A percentile compares a stretch with the other conserved stretches of the same genome.
These are phyloP conservation scores for Dinocampus coccinellae DNA, from an alignment of 2,888 invertebrate species.

Conservation along the genomic window DNA sequence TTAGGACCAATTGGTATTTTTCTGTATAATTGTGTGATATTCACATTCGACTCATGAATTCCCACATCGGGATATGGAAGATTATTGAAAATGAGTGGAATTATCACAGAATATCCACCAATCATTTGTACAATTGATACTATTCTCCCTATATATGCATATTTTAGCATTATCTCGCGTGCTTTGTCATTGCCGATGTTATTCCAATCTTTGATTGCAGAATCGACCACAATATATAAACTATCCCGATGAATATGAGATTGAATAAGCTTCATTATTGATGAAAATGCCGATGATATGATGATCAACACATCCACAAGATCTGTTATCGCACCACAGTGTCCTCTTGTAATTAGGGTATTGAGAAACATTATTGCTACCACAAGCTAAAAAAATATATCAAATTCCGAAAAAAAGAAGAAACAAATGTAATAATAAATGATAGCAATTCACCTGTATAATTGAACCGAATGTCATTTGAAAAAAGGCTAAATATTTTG, in stretches of 20 bases:
- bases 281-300: background rate
- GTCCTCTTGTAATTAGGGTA: too few relatives aligned
- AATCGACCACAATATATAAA: constrained; percentile 24
- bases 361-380: background rate
- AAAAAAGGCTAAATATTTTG: constrained; percentile 10
- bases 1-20: constrained; percentile 35
- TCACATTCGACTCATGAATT: background rate
- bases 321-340: too few relatives aligned
- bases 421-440: background rate
- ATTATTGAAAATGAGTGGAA: constrained; percentile 19
- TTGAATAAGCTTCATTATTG: constrained; percentile 1
- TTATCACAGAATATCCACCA: constrained; percentile 9
- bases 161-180: constrained; percentile 21
- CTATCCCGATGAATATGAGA: constrained; percentile 11
- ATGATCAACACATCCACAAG: background rate
- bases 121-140: constrained; percentile 34
- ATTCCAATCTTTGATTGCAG: constrained; percentile 37
- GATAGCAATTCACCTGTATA: constrained; percentile 14
- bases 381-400: background rate
- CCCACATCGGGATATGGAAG: background rate
- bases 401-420: background rate
- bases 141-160: constrained; percentile 32
- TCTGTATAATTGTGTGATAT: background rate
- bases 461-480: constrained; percentile 6
- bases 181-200: background rate